Conservation (phyloP, 2,888 invertebrate genomes). For the Lasioglossum vierecki region DNA sequence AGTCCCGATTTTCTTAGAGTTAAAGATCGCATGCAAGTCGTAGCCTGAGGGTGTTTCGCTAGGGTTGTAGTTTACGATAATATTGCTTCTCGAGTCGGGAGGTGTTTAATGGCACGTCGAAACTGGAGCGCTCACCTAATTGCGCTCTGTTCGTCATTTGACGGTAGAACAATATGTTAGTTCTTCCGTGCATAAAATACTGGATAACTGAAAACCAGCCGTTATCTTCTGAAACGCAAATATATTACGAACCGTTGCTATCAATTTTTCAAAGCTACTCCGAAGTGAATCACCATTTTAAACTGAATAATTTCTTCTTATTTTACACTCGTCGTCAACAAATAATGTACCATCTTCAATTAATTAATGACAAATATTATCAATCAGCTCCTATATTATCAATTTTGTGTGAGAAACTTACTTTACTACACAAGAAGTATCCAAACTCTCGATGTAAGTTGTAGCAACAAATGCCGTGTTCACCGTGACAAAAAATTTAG, state of each 20-base stretch:
- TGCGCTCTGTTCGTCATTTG: conserved; percentile 3
- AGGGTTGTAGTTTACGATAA: background rate
- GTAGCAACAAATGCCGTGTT: no score
- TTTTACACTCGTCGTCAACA: background rate
- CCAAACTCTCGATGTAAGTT: no score
- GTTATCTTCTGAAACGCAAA: background rate
- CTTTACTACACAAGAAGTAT: no score
- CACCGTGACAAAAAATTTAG: no score
- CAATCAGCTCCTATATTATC: background rate
- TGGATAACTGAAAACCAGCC: background rate
- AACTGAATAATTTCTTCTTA: background rate
- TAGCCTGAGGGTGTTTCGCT: background rate
- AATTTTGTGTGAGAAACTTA: no score
- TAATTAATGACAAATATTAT: background rate
- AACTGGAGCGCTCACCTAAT: conserved; percentile 5
- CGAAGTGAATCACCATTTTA: background rate
- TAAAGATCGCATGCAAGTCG: background rate
- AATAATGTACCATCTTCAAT: background rate
- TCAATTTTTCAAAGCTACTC: background rate
- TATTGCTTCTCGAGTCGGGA: background rate
- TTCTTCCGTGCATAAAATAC: conserved; percentile 2
- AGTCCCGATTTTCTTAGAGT: background rate
- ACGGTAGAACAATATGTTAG: conserved; percentile 1
- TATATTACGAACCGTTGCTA: background rate
- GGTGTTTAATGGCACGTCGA: conserved; percentile 4